These are phyloP conservation scores for Crotalus helleri DNA, from an alignment of 2,113 vertebrate genomes.

Conservation along the genomic window DNA sequence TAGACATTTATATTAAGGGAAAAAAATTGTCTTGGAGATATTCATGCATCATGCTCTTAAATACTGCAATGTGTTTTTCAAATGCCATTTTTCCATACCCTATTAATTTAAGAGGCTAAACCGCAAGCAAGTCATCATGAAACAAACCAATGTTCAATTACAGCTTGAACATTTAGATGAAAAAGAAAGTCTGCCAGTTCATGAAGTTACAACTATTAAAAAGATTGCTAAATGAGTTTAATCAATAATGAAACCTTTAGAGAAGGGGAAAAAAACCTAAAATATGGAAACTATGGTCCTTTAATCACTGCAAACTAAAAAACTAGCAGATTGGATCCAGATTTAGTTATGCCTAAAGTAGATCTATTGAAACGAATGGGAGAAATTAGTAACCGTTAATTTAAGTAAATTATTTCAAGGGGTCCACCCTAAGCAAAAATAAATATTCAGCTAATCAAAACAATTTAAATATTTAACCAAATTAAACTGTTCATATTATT, in stretches of 20 bases:
- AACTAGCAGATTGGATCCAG: background rate
- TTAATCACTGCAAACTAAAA: constrained; percentile 27
- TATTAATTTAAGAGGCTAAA: constrained; percentile 45
- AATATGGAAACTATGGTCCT: constrained; percentile 34
- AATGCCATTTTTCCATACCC: constrained; percentile 48
- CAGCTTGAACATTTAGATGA: constrained; percentile 49
- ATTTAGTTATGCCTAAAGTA: background rate
- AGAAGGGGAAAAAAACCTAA: constrained; percentile 41
- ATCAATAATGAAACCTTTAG: constrained; percentile 58
- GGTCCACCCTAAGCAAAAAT: background rate
- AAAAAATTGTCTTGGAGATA: background rate
- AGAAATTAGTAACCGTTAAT: background rate
- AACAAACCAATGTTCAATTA: constrained; percentile 47
- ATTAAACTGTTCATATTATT: background rate
- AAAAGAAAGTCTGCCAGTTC: constrained; percentile 43
- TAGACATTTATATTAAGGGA: background rate
- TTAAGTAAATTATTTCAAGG: background rate
- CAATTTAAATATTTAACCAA: background rate
- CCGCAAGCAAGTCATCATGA: constrained; percentile 38
- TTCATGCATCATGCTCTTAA: background rate
- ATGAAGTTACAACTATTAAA: background rate
- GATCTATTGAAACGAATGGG: background rate
- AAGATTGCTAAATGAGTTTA: constrained; percentile 44
- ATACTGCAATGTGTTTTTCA: constrained; percentile 14
- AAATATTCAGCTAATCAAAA: background rate